Percentiles rank a stretch among this genome's conserved stretches.
Conservation (phyloP, 2,888 invertebrate genomes). For the Eupsilia transversa region DNA sequence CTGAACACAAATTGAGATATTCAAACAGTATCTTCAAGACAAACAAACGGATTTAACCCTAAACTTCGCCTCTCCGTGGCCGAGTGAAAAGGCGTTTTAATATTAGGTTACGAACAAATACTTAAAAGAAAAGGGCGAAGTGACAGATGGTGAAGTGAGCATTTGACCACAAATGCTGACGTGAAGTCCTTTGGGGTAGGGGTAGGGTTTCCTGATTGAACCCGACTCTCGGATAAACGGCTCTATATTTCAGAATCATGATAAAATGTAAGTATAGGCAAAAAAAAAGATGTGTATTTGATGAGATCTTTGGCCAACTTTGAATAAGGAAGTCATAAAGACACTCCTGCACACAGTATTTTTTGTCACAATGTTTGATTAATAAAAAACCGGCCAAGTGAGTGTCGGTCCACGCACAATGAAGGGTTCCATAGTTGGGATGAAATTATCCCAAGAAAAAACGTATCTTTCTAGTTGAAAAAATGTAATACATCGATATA, state of each 20-base stretch:
- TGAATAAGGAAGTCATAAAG: not conserved
- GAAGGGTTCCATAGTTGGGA: not conserved
- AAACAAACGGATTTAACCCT: constrained; percentile 8
- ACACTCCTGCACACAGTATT: not conserved
- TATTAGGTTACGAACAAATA: constrained; percentile 31
- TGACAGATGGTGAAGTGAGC: constrained; percentile 31
- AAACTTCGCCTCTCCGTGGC: not conserved
- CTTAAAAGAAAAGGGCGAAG: constrained; percentile 33
- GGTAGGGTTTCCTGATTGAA: constrained; percentile 17
- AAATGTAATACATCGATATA: no score
- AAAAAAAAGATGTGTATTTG: not conserved
- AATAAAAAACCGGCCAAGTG: not conserved
- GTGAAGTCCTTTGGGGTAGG: not conserved
- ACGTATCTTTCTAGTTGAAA: no score
- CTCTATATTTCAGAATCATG: constrained; percentile 10
- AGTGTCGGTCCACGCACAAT: not conserved
- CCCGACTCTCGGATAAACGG: constrained; percentile 17
- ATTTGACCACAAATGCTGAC: constrained; percentile 39
- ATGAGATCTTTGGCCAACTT: not conserved
- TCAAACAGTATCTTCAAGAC: not conserved
- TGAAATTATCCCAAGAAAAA: not conserved
- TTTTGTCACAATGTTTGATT: not conserved
- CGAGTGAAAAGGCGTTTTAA: constrained; percentile 16
- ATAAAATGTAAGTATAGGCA: not conserved
- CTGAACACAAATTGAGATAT: not conserved